Conservation (phyloP, 2,888 invertebrate genomes). For the Euphydryas editha region DNA sequence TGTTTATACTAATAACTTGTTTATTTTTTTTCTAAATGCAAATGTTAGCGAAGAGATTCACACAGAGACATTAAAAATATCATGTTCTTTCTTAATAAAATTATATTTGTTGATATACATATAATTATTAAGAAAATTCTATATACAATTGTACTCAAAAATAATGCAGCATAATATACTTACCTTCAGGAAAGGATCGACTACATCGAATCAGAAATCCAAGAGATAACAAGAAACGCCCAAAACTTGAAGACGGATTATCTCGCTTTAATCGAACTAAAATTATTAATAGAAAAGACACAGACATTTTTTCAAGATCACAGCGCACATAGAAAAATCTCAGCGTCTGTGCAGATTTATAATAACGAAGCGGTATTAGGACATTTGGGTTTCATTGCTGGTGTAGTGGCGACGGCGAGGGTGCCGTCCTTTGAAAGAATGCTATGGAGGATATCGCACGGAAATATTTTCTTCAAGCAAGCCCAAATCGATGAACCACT, state of each 20-base stretch:
- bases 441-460: constrained; percentile 80
- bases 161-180: constrained; percentile 10
- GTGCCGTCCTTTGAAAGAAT: constrained; percentile 75
- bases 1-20: too few species aligned
- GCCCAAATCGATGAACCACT: constrained; percentile 74
- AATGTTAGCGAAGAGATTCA: too few species aligned
- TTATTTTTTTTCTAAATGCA: too few species aligned
- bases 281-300: constrained; percentile 73
- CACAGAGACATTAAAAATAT: too few species aligned
- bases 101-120: too few species aligned
- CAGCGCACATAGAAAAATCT: constrained; percentile 82
- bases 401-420: constrained; percentile 72
- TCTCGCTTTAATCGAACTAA: constrained; percentile 70
- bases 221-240: constrained; percentile 77
- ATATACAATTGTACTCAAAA: neutral
- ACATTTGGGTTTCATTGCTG: constrained; percentile 76
- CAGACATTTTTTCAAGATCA: constrained; percentile 83
- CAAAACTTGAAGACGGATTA: constrained; percentile 75
- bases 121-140: too few species aligned
- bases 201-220: constrained; percentile 80
- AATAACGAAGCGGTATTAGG: constrained; percentile 74
- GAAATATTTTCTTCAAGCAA: constrained; percentile 79
- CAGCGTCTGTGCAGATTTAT: constrained; percentile 72
- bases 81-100: too few species aligned
- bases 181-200: constrained; percentile 78